phyloP scores from a whole-genome alignment of 2,888 invertebrate species.

The Sphaerophoria rueppellii region DNA sequence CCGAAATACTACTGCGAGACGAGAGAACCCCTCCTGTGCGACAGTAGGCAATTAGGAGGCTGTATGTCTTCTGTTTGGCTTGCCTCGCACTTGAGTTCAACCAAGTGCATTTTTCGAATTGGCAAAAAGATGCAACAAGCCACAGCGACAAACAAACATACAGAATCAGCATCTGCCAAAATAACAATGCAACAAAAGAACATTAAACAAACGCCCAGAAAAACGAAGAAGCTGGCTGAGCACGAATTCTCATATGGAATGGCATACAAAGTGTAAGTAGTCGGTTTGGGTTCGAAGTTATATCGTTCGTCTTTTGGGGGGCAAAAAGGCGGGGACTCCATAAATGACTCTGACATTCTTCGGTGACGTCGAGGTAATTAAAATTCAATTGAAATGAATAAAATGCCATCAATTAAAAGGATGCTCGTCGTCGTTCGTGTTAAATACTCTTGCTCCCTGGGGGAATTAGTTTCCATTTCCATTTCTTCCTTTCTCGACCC shows the following conservation, averaged over 20 bases:
- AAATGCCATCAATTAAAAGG: slow-evolving; percentile 74
- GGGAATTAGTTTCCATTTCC: slow-evolving; percentile 48
- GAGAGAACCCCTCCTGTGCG: slow-evolving; percentile 76
- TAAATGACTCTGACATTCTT: slow-evolving; percentile 80
- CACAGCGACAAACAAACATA: slow-evolving; percentile 7
- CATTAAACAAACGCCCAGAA: background rate
- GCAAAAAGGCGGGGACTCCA: slow-evolving; percentile 47
- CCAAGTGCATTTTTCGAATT: slow-evolving; percentile 47
- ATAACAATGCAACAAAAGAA: slow-evolving; percentile 54
- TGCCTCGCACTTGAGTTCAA: slow-evolving; percentile 66
- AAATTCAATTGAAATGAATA: slow-evolving; percentile 79
- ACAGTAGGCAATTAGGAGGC: slow-evolving; percentile 74
- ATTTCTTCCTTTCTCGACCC: background rate
- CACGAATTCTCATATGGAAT: slow-evolving; percentile 35
- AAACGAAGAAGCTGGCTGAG: background rate
- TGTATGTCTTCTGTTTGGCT: slow-evolving; percentile 60
- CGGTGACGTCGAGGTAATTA: slow-evolving; percentile 81
- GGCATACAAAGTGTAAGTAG: slow-evolving; percentile 12
- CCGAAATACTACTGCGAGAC: background rate
- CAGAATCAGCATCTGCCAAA: slow-evolving; percentile 45
- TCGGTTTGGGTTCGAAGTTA: slow-evolving; percentile 6
- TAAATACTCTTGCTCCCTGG: slow-evolving; percentile 68
- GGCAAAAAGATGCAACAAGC: slow-evolving; percentile 66
- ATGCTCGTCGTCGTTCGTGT: slow-evolving; percentile 59
- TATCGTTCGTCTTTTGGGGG: slow-evolving; percentile 16